phyloP scores from a whole-genome alignment of 1,140 invertebrate genomes.

The Macrobrachium rosenbergii region DNA sequence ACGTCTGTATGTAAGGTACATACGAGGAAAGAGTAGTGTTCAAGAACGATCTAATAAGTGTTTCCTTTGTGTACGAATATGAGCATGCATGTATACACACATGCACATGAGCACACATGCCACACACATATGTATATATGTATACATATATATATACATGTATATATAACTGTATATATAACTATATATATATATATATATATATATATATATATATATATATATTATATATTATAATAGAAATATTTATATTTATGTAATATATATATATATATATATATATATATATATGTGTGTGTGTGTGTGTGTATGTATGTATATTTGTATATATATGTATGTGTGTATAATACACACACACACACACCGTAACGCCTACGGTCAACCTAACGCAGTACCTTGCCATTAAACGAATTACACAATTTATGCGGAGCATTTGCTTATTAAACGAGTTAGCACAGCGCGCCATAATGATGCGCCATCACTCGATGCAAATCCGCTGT shows the following conservation, averaged over 20 bases:
- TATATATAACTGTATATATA: too few species aligned
- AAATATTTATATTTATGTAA: neutral
- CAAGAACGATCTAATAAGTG: too few species aligned
- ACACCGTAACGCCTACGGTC: neutral
- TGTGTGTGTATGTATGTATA: neutral
- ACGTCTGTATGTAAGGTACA: neutral
- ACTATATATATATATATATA: neutral
- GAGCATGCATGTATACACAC: neutral
- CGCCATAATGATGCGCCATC: too few species aligned
- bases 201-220: neutral
- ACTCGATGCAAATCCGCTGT: too few species aligned
- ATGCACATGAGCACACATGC: neutral
- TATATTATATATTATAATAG: neutral
- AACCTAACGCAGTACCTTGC: too few species aligned
- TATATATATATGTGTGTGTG: neutral
- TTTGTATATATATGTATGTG: neutral
- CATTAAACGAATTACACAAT: too few species aligned
- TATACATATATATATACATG: too few species aligned
- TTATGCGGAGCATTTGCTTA: too few species aligned
- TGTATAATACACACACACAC: neutral
- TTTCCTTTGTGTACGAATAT: too few species aligned
- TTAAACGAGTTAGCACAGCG: too few species aligned
- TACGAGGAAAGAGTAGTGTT: neutral
- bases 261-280: neutral
- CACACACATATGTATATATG: too few species aligned